phyloP scores from a whole-genome alignment of 2,888 invertebrate genomes.

The Latheticus oryzae region DNA sequence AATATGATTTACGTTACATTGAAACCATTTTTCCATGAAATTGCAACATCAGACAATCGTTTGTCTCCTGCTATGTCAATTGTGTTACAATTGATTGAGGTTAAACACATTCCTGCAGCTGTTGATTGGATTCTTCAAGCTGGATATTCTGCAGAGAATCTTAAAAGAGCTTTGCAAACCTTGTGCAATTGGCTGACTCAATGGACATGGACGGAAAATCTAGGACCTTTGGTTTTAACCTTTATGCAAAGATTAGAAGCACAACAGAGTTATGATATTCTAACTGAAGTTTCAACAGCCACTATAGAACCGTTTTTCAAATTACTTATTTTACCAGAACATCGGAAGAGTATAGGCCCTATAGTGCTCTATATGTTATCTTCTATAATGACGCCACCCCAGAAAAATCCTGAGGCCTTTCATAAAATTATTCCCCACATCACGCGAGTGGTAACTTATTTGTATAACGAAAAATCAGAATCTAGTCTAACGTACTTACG shows the following conservation, averaged over 20 bases:
- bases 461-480: constrained; percentile 72
- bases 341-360: constrained; percentile 70
- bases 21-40: constrained; percentile 71
- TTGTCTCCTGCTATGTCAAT: constrained; percentile 72
- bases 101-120: constrained; percentile 60
- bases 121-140: constrained; percentile 65
- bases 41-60: constrained; percentile 70
- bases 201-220: constrained; percentile 73
- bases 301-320: constrained; percentile 72
- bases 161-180: constrained; percentile 73
- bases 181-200: constrained; percentile 77
- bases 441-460: constrained; percentile 66
- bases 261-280: constrained; percentile 64
- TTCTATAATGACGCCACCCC: constrained; percentile 72
- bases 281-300: constrained; percentile 72
- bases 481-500: constrained; percentile 66
- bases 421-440: constrained; percentile 71
- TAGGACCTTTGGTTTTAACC: constrained; percentile 75
- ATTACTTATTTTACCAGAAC: constrained; percentile 69
- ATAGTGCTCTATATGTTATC: constrained; percentile 75
- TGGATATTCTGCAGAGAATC: constrained; percentile 66
- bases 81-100: constrained; percentile 70
- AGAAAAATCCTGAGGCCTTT: constrained; percentile 67
- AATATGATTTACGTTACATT: constrained; percentile 70
- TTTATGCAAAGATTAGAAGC: constrained; percentile 69